Base-by-base conservation (phyloP, 1,140 invertebrate species). In the Pteromalus puparum region DNA sequence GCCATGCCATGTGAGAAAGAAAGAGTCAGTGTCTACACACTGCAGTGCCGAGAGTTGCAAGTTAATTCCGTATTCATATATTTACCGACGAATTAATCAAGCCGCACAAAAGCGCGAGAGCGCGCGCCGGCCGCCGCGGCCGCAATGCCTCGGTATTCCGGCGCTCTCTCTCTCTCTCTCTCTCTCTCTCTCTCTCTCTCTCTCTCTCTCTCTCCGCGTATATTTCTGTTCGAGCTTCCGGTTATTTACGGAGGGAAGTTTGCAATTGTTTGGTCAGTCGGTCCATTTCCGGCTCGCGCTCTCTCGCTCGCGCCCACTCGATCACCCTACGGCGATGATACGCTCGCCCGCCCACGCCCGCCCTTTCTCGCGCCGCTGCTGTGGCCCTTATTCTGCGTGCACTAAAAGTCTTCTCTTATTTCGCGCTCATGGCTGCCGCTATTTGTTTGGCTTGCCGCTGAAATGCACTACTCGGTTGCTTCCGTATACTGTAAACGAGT, bases 201-300 rank as follows among this genome's bases (percentile, higher is more conserved):
- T 34, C 30, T 34, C 30, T 30, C 30, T 30, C 30, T 34, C 30
- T 34, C 30, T 34, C 30, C 10, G 21, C 10, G 3, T 89, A 87
- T 90, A 90, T 89, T 89, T 90, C 87, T 89, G 87, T 90, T 79
- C 83, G 82, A 85, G 87, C 88, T 91, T 92, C 89, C 91, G 90
- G 87, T 90, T 92, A 90, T 89, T 92, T 90, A 89, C 89, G 83
- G 87, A 90, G 88, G 88, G 88, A 90, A 90, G 88, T 90, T 91
- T 89, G 88, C 91, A 89, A 92, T 92, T 91, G 89, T 91, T 92
- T 88, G 89, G 86, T 85, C 90, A 89, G 88, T 90, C 88, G 87
- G 86, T 90, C 88, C 87, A 91, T 90, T 92, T 92, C 91, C 90
- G 88, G 87, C 89, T 88, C 78, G 70, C 82, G 81, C 83, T 65